These are phyloP conservation scores for Xiphydria camelus DNA, from an alignment of 2,888 invertebrate species.

Conservation along the genomic window DNA sequence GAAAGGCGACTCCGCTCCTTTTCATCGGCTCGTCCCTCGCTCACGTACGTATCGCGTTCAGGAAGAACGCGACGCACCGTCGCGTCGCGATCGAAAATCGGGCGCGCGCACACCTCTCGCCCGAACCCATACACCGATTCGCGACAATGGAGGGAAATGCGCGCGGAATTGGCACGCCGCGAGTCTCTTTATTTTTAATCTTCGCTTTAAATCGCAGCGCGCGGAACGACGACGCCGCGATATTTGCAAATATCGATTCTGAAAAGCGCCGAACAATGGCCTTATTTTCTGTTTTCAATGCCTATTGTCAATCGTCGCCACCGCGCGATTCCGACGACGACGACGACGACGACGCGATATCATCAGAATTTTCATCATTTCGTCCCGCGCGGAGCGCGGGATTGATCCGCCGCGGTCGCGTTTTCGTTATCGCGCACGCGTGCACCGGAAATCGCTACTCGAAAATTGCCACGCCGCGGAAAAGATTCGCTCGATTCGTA, in stretches of 20 bases:
- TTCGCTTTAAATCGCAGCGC: constrained; percentile 41
- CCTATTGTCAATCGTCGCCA: constrained; percentile 43
- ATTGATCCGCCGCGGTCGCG: background rate
- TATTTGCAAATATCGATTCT: constrained; percentile 58
- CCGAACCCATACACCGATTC: too few relatives aligned
- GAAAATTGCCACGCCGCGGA: too few relatives aligned
- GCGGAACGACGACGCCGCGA: constrained; percentile 25
- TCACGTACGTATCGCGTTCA: constrained; percentile 4
- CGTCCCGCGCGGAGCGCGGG: too few relatives aligned
- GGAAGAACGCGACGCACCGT: constrained; percentile 19
- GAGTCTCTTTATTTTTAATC: constrained; percentile 52
- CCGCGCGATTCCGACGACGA: constrained; percentile 29
- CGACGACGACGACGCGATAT: constrained; percentile 12
- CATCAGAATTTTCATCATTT: background rate
- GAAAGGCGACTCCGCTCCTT: background rate
- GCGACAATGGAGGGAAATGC: too few relatives aligned
- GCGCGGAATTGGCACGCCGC: too few relatives aligned
- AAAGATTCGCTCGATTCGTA: too few relatives aligned
- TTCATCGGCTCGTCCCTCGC: background rate
- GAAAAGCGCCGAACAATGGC: constrained; percentile 56
- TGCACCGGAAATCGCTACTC: too few relatives aligned
- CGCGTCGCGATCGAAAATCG: constrained; percentile 28
- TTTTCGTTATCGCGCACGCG: constrained; percentile 10
- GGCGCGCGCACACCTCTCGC: too few relatives aligned
- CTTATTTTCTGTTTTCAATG: constrained; percentile 57